Evolutionary conservation across 2,113 vertebrate species (phyloP), one percentile per base, ranked within the genome.

Genomic region (Pomatorhinus ruficollis): DNA sequence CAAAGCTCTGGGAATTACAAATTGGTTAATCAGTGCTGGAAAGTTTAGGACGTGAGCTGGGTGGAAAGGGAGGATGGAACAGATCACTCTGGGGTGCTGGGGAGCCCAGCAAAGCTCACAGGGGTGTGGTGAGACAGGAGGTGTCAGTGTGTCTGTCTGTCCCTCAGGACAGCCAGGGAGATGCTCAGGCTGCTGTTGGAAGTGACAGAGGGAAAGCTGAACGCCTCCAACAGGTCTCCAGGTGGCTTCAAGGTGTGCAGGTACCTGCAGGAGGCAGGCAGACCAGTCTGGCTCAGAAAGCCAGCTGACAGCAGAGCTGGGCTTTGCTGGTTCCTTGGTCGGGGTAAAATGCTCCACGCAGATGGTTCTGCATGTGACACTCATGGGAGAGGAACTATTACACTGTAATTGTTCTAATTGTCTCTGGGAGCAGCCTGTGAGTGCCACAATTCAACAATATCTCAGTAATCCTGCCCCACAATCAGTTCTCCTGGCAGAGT

Each of bases 41-140:
- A 52, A 25, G 60, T 52, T 44, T 3, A 9, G 39, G 61, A 4
- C 37, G 5, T 10, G 56, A 88, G 82, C 69, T 5, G 12, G 14
- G 45, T 24, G 14, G 45, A 3, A 7, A 53, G 49, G 4, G 39
- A 33, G 37, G 37, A 37, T 8, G 18, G 61, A 44, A 3, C 30
- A 40, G 64, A 30, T 78, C 2, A 1, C 45, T 20, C 35, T 25
- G 71, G 19, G 57, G 24, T 35, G 54, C 40, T 39, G 21, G 42
- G 47, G 54, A 88, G 44, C 45, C 30, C 45, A 83, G 27, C 35
- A 45, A 20, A 33, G 75, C 37, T 45, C 30, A 3, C 30, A 3
- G 56, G 17, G 1, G 0, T 50, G 1, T 18, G 25, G 14, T 4
- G 6, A 24, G 35, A n/a, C 31, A 35, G 47, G 14, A 27, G 71